Conservation (phyloP, 2,113 vertebrate genomes). For the Podarcis muralis region DNA sequence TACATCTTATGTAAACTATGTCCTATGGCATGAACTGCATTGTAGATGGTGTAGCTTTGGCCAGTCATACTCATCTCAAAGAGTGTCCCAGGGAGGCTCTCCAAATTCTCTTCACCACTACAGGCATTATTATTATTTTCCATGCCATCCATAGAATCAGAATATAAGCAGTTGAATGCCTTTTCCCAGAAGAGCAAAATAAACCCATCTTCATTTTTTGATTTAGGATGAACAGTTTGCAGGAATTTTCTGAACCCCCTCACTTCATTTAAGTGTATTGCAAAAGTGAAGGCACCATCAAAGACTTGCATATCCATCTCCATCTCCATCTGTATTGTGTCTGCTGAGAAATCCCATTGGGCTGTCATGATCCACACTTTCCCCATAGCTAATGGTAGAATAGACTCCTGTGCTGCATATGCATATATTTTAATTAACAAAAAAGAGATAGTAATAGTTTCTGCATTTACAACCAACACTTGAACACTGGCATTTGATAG, state of each 20-base stretch:
- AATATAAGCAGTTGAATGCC: not conserved
- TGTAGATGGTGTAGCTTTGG: not conserved
- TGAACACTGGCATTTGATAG: not conserved
- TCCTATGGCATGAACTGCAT: not conserved
- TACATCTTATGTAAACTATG: not conserved
- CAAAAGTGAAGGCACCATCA: not conserved
- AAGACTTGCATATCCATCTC: not conserved
- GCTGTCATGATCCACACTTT: conserved; percentile 4
- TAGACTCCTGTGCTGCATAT: not conserved
- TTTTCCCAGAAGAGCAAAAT: not conserved
- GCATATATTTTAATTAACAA: not conserved
- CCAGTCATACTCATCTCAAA: not conserved
- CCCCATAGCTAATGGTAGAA: not conserved
- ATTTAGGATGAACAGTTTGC: not conserved
- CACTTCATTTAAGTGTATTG: not conserved
- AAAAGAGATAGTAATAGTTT: not conserved
- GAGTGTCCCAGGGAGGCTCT: not conserved
- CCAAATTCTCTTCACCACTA: not conserved
- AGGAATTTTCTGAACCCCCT: not conserved
- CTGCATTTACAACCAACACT: not conserved
- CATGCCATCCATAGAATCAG: not conserved
- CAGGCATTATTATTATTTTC: not conserved
- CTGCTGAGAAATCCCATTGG: not conserved
- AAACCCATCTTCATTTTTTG: not conserved
- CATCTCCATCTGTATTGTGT: not conserved